These are phyloP conservation scores for Meriones psammophilus DNA, from an alignment of 2,797 vertebrate genomes.

Conservation along the genomic window DNA sequence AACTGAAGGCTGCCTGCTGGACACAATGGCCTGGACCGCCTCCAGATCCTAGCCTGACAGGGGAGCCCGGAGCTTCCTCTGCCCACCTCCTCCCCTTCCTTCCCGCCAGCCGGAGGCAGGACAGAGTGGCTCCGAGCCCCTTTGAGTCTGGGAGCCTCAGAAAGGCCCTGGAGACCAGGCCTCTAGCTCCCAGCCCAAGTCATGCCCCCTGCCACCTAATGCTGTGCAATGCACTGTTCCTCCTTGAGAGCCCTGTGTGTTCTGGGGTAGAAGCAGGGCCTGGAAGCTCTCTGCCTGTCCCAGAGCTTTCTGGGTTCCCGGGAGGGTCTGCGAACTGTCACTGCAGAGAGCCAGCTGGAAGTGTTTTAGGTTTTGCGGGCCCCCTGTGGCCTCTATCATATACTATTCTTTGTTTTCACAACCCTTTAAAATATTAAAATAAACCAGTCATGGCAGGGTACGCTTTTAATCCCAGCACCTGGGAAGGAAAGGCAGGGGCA, in stretches of 20 bases:
- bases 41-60: constrained; percentile 75
- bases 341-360: constrained; percentile 49
- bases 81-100: constrained; percentile 81
- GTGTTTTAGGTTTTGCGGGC: constrained; percentile 29
- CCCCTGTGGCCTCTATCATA: background rate
- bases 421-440: constrained; percentile 39
- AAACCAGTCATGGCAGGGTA: background rate
- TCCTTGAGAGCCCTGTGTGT: background rate
- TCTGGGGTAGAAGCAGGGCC: background rate
- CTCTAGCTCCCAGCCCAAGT: background rate
- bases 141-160: constrained; percentile 30
- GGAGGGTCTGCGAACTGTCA: constrained; percentile 25
- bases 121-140: constrained; percentile 58
- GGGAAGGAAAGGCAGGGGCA: background rate
- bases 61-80: constrained; percentile 82
- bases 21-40: constrained; percentile 83
- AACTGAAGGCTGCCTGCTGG: constrained; percentile 75
- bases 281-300: background rate
- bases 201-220: background rate
- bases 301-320: background rate
- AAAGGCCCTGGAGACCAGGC: constrained; percentile 26
- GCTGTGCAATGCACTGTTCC: background rate
- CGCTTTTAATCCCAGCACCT: background rate
- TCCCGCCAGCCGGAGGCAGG: constrained; percentile 70
- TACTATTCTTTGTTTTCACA: constrained; percentile 51